Percentiles rank a stretch among this genome's conserved stretches.
phyloP scores from a whole-genome alignment of 2,113 vertebrate species.

The Cyphomyrus discorhynchus region DNA sequence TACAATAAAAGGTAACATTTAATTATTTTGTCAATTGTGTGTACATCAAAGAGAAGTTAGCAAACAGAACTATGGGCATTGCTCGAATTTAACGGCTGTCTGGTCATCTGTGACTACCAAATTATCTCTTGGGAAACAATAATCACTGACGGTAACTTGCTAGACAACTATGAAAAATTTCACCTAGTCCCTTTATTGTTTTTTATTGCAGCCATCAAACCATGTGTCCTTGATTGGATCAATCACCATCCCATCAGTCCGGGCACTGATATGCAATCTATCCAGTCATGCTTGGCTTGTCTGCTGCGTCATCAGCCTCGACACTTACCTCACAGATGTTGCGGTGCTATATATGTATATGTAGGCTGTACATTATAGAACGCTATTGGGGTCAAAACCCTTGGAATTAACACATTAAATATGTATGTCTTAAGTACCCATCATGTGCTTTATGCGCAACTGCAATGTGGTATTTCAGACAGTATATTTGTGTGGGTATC shows the following conservation, averaged over 20 bases:
- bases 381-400: not conserved
- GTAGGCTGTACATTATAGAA: not conserved
- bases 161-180: not conserved
- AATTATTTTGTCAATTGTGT: not conserved
- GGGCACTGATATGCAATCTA: not conserved
- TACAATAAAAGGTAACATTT: not conserved
- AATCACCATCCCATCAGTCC: not conserved
- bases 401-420: not conserved
- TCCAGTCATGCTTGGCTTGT: not conserved
- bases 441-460: not conserved
- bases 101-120: not conserved
- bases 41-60: not conserved
- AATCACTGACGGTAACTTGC: not conserved
- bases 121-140: not conserved
- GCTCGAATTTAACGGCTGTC: not conserved
- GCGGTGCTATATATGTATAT: not conserved
- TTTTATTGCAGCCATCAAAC: not conserved
- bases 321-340: not conserved
- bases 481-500: not conserved
- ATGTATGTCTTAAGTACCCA: not conserved
- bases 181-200: not conserved
- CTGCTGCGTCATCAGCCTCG: not conserved
- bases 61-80: not conserved
- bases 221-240: not conserved
- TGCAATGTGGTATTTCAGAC: not conserved